Percentiles rank a stretch among this genome's conserved stretches.
phyloP scores from a whole-genome alignment of 2,113 vertebrate species.

The Megaleporinus macrocephalus region DNA sequence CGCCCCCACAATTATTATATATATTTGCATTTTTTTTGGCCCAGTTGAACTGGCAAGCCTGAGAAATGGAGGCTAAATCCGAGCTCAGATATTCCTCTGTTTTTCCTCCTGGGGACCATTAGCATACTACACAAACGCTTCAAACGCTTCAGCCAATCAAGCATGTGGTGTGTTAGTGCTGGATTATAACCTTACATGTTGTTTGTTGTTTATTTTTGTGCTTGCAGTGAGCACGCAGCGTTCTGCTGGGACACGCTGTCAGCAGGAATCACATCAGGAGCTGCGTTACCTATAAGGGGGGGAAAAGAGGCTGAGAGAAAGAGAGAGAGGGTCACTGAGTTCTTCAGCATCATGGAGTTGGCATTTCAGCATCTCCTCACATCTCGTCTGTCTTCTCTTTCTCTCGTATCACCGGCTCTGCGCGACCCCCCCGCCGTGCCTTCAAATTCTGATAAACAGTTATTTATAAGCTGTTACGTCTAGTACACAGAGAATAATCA shows the following conservation, averaged over 20 bases:
- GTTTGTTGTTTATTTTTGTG: slow-evolving; percentile 35
- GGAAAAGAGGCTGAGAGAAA: neutral
- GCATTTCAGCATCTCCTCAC: slow-evolving; percentile 2
- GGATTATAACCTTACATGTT: neutral
- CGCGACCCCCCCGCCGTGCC: neutral
- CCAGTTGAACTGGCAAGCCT: too few relatives aligned
- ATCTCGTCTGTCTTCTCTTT: slow-evolving; percentile 1
- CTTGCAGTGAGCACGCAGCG: neutral
- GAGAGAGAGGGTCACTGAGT: slow-evolving; percentile 34
- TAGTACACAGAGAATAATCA: neutral
- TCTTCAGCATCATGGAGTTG: slow-evolving; percentile 11
- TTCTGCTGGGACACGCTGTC: neutral
- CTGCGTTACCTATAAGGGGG: neutral
- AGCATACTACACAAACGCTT: neutral
- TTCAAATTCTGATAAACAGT: slow-evolving; percentile 13
- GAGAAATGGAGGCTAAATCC: neutral
- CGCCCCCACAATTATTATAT: too few relatives aligned
- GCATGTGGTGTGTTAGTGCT: neutral
- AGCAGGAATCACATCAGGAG: neutral
- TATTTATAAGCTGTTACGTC: slow-evolving; percentile 42
- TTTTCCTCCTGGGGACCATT: neutral
- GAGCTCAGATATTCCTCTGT: neutral
- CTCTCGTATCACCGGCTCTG: neutral
- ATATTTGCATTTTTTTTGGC: too few relatives aligned
- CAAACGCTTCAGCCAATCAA: neutral